Conservation (phyloP, 2,797 vertebrate genomes). For the Bovichtus diacanthus region DNA sequence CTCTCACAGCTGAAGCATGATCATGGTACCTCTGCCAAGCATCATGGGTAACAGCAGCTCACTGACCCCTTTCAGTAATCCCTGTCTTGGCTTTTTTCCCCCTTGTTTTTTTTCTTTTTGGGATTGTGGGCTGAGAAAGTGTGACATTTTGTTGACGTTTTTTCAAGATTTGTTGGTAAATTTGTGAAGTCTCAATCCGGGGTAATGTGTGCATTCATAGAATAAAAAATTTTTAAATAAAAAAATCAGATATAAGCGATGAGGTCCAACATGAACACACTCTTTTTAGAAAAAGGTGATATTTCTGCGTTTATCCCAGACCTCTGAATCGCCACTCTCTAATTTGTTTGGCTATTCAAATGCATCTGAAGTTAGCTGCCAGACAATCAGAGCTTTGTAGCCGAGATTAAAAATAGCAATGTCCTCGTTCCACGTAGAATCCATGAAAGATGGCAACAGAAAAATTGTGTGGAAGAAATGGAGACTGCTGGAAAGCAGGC, state of each 20-base stretch:
- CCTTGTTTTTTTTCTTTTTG: not conserved
- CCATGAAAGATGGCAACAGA: too few relatives aligned
- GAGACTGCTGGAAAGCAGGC: too few relatives aligned
- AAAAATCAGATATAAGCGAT: not conserved
- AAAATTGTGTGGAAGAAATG: too few relatives aligned
- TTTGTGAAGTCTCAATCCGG: not conserved
- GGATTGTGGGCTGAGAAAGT: not conserved
- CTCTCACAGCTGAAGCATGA: slow-evolving; percentile 38
- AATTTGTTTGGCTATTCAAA: too few relatives aligned
- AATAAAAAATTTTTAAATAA: too few relatives aligned
- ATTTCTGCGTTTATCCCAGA: not conserved
- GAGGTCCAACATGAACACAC: not conserved
- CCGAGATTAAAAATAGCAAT: too few relatives aligned
- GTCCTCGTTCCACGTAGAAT: too few relatives aligned
- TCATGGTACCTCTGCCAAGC: slow-evolving; percentile 44
- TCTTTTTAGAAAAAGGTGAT: too few relatives aligned
- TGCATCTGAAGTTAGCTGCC: too few relatives aligned
- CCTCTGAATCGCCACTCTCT: too few relatives aligned
- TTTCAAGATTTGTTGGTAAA: not conserved
- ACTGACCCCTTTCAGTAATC: slow-evolving; percentile 44
- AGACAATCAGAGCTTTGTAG: too few relatives aligned
- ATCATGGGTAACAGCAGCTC: slow-evolving; percentile 51
- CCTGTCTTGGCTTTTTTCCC: not conserved
- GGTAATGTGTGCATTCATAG: not conserved
- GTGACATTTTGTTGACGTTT: not conserved